A percentile compares a stretch with the other conserved stretches of the same genome.
These are phyloP conservation scores for Gastrophysa polygoni DNA, from an alignment of 2,888 invertebrate genomes.

Conservation along the genomic window DNA sequence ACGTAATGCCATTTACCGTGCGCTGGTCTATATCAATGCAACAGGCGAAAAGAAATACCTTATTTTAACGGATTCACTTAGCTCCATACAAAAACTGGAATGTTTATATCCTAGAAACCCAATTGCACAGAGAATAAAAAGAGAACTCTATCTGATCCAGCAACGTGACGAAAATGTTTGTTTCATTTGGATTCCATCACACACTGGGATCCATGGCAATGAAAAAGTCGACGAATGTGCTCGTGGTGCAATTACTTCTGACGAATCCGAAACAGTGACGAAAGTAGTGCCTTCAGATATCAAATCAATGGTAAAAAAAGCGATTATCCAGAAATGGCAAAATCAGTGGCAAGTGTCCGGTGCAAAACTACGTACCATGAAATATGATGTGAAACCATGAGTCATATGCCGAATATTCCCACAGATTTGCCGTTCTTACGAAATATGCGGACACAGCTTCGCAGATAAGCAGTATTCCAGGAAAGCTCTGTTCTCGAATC, in stretches of 20 bases:
- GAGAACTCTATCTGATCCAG: no score
- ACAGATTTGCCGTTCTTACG: no score
- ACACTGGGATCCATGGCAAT: slow-evolving; percentile 2
- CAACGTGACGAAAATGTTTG: not conserved
- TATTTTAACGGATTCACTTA: slow-evolving; percentile 5
- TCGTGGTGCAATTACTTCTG: not conserved
- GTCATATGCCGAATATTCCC: no score
- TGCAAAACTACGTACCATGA: slow-evolving; percentile 4
- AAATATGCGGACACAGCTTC: no score
- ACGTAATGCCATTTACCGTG: not conserved
- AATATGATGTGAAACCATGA: slow-evolving; percentile 9
- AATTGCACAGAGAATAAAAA: not conserved
- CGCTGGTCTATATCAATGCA: slow-evolving; percentile 3
- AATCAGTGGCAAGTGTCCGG: slow-evolving; percentile 1
- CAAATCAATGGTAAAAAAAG: not conserved
- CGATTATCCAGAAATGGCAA: slow-evolving; percentile 5
- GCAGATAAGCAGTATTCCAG: no score
- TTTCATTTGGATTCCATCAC: slow-evolving; percentile 4
- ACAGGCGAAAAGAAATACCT: not conserved
- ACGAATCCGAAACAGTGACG: not conserved
- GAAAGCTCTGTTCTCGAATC: no score
- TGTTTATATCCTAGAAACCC: not conserved
- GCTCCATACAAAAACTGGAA: not conserved
- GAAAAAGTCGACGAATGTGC: slow-evolving; percentile 12
- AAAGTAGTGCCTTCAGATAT: no score